Base-by-base conservation (phyloP, 1,140 invertebrate genomes). In the Ceratosolen fusciceps region DNA sequence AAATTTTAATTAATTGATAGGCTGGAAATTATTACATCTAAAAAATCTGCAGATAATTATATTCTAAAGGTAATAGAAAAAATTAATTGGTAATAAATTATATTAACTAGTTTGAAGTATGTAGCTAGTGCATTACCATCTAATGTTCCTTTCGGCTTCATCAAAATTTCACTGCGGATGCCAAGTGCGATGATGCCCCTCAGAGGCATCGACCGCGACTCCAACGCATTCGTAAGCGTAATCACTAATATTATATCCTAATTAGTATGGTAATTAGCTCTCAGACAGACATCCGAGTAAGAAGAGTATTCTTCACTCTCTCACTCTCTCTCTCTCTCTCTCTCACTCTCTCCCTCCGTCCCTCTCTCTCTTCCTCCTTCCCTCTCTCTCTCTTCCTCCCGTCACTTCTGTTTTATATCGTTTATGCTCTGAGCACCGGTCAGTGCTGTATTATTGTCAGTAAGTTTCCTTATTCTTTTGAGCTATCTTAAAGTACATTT, bases 221-320 rank as follows among this genome's bases (percentile, higher is more conserved):
- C 29, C 4, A 34, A 62, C 3, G 2, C 29, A 34, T 62, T 62
- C 19, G 16, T 1, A 34, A 62, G 21, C 12, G 8, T 62, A 34
- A 34, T 62, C 29, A 62, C 26, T 49, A 24, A 39, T 74, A 49
- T 74, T 74, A 74, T 56, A 74, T 29, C 39, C 83, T 84, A 84
- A 84, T 84, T 84, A 84, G 80, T 78, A 83, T 83, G 83, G 80
- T 84, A 83, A 84, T 84, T 83, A 83, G 79, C 77, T 76, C 16
- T 7, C 24, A 29, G 43, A 67, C 8, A 43, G 43, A n/a, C 12
- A 67, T 67, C 24, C 14, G 16, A 67, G 10, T 67, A 67, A 67
- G 43, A n/a, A 39, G 24, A 14, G 26, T 9, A 5, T 1, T 67
- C 14, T 29, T 67, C 9, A 24, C 26, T 67, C 37, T 43, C 31